Evolutionary conservation across 2,797 vertebrate species (phyloP).

Genomic region (Sebastiscus tertius): DNA sequence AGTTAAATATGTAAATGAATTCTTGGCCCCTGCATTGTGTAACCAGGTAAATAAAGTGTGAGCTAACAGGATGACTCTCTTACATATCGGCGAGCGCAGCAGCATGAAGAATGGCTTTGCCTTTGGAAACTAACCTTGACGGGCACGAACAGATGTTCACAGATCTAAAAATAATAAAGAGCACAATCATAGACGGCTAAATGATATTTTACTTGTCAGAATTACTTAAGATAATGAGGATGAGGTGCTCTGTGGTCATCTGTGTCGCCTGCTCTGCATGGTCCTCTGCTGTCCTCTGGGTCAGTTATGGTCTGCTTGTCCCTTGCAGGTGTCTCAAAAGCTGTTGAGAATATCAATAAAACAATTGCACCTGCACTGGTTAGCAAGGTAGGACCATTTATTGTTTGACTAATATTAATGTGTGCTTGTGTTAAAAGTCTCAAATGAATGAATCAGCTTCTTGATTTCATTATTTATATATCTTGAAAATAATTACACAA

Average conservation of each 20-base stretch:
- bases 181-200: background rate
- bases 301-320: constrained; percentile 95
- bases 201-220: background rate
- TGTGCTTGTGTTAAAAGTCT: constrained; percentile 21
- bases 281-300: constrained; percentile 61
- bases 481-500: background rate
- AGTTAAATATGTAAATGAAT: constrained; percentile 98
- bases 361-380: constrained; percentile 97
- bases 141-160: constrained; percentile 75
- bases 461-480: background rate
- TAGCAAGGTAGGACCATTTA: constrained; percentile 95
- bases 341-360: constrained; percentile 99
- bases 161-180: constrained; percentile 61
- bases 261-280: constrained; percentile 83
- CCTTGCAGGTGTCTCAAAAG: constrained; percentile 99
- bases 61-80: constrained; percentile 33
- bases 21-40: constrained; percentile 96
- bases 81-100: constrained; percentile 39
- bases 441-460: background rate
- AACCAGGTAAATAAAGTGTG: constrained; percentile 93
- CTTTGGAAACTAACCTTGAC: constrained; percentile 78
- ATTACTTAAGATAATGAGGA: background rate
- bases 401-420: constrained; percentile 78
- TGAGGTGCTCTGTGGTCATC: constrained; percentile 72
- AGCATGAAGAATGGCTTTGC: constrained; percentile 78